Evolutionary conservation across 2,888 invertebrate genomes (phyloP).

Genomic region (Eristalinus aeneus): DNA sequence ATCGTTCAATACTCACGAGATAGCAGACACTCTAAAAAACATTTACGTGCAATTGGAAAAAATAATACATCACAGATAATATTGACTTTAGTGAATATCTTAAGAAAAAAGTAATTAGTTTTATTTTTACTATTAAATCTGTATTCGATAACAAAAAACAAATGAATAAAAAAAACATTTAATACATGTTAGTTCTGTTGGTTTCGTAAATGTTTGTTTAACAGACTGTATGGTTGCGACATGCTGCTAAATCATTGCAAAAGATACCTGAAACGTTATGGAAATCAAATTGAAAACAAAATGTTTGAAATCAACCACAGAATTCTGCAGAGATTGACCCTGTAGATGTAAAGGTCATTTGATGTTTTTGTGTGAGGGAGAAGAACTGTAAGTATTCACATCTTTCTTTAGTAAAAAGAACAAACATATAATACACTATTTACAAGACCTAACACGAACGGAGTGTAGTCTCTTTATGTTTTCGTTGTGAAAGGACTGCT

Average conservation of each 20-base stretch:
- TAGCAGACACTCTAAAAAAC: conserved; percentile 20
- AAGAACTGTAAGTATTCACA: background rate
- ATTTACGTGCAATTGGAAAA: conserved; percentile 26
- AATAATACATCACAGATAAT: background rate
- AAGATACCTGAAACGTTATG: background rate
- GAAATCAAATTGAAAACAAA: background rate
- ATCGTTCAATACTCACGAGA: conserved; percentile 26
- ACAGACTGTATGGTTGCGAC: background rate
- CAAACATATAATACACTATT: background rate
- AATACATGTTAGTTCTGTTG: background rate
- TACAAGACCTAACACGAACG: background rate
- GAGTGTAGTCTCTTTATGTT: too few species aligned
- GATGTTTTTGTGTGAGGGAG: background rate
- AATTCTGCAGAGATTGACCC: background rate
- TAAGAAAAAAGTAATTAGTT: background rate
- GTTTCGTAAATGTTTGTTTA: background rate
- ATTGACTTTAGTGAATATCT: conserved; percentile 1
- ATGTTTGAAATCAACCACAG: background rate
- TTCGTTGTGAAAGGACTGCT: too few species aligned
- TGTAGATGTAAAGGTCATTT: too few species aligned
- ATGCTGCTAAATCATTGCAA: background rate
- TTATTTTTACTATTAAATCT: too few species aligned
- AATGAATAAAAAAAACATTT: background rate
- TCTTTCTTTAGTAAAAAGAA: background rate
- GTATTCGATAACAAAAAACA: background rate